Base-by-base conservation (phyloP, 2,113 vertebrate genomes). In the Pelodiscus sinensis region DNA sequence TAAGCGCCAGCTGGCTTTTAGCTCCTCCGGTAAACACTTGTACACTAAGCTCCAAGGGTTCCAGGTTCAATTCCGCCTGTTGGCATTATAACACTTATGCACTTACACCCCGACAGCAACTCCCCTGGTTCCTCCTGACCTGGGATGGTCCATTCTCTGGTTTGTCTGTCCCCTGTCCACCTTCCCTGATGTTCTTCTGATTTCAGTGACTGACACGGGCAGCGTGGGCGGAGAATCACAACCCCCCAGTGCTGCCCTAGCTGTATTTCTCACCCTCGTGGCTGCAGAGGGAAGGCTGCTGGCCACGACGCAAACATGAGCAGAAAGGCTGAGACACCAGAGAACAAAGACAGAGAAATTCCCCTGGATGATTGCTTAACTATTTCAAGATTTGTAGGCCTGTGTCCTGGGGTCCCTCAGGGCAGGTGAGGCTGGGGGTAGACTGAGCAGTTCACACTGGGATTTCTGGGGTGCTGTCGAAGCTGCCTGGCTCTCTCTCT, bases 211-310 rank as follows among this genome's bases (percentile, higher is more conserved):
- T 65, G 55, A 79, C 6, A 60, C 50, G 78, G 81, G 81, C n/a
- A 85, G 16, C 0, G 1, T 29, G 22, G 21, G 0, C 0, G 50
- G 52, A 73, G 15, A 10, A 19, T 19, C 3, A 5, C 38, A 22
- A 75, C 25, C 38, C 38, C 38, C 38, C 38, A 50, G 38, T 2
- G 11, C 12, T 8, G 21, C 12, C 73, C 21, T 14, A 27, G 3
- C 10, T 25, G 73, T 13, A 38, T 50, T 24, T 44, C 73, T 44
- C 22, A 12, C 38, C 73, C 71, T 13, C 2, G 3, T 12, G 35
- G 35, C 19, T 35, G 38, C 21, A 12, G 35, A 10, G 22, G 19
- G 19, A 44, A 44, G 12, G 35, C 62, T 44, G 35, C 25, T 6
- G 52, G 9, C 9, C 52, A 54, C 5, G 38, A 14, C 62, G 13